Evolutionary conservation across 2,888 invertebrate species (phyloP), one percentile per base, ranked within the genome.

Genomic region (Watsonalla cultraria): DNA sequence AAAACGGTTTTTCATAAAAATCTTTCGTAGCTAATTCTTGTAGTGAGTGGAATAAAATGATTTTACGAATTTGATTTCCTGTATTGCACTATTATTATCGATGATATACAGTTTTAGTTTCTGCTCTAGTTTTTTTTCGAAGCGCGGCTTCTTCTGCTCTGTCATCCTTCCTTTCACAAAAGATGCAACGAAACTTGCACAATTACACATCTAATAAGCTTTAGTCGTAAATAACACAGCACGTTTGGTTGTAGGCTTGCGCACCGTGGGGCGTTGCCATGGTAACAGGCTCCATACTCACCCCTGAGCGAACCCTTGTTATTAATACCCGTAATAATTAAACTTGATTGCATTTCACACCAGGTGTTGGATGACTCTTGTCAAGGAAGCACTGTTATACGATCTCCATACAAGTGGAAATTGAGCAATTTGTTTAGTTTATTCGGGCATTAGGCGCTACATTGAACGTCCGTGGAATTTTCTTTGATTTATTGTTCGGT

Each of bases 261-360:
- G 66, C 74, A 72, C 59, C 74, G 72, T 70, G 73, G 90, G 90
- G 90, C 68, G 90, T 90, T 90, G 71, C 89, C 72, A 88, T 89
- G 78, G 74, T 75, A 77, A 90, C 88, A 70, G 74, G 80, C 72
- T 73, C 74, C 77, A 72, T 70, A 65, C 78, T 76, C 73, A 74
- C 83, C 86, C 49, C 87, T 74, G 72, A 79, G 78, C 85, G 85
- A 87, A 87, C 90, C 90, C 90, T 89, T 85, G 89, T 89, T 89
- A 90, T 90, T 90, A 90, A 90, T 90, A 89, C 89, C 84, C 79
- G 82, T 82, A 90, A 90, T 90, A 89, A 90, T 90, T 90, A 90
- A 90, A 87, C 88, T 86, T 90, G 89, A 90, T 90, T 90, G 90
- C 88, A 86, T 87, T 90, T 87, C 90, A 82, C 89, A 82, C 89